These are phyloP conservation scores for Heliconius melpomene DNA, from an alignment of 1,140 invertebrate species.

Conservation along the genomic window DNA sequence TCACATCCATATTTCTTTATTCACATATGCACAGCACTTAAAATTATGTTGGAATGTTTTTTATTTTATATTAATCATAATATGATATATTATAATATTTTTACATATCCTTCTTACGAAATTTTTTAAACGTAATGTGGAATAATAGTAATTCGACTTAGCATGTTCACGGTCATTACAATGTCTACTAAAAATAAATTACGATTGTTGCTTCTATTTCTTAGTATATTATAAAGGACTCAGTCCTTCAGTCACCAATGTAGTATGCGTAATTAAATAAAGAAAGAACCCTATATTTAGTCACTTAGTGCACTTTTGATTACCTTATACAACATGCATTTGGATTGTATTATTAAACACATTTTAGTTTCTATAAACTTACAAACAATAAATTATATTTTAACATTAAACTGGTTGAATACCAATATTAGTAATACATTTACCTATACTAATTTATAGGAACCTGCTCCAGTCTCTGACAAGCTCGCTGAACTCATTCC, in stretches of 20 bases:
- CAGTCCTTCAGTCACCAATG: neutral
- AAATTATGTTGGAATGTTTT: neutral
- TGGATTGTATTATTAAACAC: too few relatives aligned
- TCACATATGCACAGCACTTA: neutral
- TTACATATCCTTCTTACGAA: too few relatives aligned
- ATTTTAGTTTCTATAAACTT: too few relatives aligned
- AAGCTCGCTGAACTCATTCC: conserved; percentile 73
- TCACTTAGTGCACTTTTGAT: conserved; percentile 12
- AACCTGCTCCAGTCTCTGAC: conserved; percentile 56
- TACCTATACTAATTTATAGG: conserved; percentile 46
- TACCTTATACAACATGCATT: too few relatives aligned
- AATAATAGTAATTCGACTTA: neutral
- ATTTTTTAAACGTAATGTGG: too few relatives aligned
- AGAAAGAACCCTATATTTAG: neutral
- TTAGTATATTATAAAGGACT: neutral
- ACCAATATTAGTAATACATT: neutral
- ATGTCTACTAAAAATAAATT: neutral
- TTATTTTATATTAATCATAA: neutral
- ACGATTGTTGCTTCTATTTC: neutral
- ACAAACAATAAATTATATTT: too few relatives aligned
- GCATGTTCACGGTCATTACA: neutral
- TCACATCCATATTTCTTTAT: neutral
- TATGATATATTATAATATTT: neutral
- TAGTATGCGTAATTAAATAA: neutral
- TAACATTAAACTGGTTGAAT: neutral